Conservation (phyloP, 2,797 vertebrate species). For the Parotocinclus haroldoi region DNA sequence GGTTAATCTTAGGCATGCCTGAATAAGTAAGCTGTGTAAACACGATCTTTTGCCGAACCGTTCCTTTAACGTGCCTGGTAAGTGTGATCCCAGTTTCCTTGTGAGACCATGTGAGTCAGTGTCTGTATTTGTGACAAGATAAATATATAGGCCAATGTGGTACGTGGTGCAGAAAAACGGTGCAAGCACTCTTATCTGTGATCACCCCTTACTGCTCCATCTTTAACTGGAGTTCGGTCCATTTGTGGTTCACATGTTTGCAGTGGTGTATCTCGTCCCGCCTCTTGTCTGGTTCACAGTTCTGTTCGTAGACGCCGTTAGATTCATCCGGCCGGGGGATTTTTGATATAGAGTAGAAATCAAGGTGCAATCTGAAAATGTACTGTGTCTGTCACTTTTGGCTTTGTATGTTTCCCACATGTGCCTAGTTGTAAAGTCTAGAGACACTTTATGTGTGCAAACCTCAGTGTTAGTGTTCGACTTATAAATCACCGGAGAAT, state of each 20-base stretch:
- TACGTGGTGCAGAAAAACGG: neutral
- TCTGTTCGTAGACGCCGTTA: slow-evolving; percentile 1
- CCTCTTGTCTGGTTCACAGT: slow-evolving; percentile 5
- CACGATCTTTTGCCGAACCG: no score
- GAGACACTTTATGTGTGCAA: slow-evolving; percentile 26
- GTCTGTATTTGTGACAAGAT: slow-evolving; percentile 9
- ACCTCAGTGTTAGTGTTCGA: slow-evolving; percentile 30
- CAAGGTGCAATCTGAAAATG: slow-evolving; percentile 30
- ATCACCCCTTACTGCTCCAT: neutral
- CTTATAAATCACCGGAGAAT: slow-evolving; percentile 8
- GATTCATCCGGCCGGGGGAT: neutral
- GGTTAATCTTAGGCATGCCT: no score
- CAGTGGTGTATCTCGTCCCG: slow-evolving; percentile 17
- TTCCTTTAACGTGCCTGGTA: no score
- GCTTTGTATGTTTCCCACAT: slow-evolving; percentile 18
- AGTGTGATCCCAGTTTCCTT: no score
- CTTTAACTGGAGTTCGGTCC: neutral
- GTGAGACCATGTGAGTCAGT: neutral
- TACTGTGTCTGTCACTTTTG: slow-evolving; percentile 7
- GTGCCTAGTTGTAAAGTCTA: slow-evolving; percentile 29
- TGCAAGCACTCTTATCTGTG: no score
- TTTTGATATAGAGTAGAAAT: slow-evolving; percentile 11
- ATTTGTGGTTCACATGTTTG: neutral
- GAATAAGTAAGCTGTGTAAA: no score
- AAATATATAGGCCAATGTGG: neutral